phyloP scores from a whole-genome alignment of 2,888 invertebrate species.

The Cheilosia pagana region DNA sequence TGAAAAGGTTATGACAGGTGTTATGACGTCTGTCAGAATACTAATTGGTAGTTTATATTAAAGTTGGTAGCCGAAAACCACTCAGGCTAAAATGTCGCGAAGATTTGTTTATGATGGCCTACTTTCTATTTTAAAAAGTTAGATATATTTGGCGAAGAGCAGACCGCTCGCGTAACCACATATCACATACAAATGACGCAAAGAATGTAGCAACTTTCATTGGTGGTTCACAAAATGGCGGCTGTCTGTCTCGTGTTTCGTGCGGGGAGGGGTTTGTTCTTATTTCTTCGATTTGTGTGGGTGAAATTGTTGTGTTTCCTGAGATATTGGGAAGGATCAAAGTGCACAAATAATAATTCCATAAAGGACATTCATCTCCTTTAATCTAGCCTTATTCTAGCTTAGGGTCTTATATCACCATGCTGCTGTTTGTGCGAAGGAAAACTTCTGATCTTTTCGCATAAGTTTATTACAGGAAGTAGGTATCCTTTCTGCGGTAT shows the following conservation, averaged over 20 bases:
- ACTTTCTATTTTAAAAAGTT: constrained; percentile 50
- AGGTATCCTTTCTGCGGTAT: too few species aligned
- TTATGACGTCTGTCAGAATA: constrained; percentile 45
- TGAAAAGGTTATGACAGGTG: constrained; percentile 29
- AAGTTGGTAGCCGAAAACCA: constrained; percentile 34
- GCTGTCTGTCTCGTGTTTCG: neutral
- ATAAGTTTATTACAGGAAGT: too few species aligned
- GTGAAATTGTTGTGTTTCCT: too few species aligned
- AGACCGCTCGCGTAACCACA: neutral
- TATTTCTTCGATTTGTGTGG: too few species aligned
- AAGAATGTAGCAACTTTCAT: neutral
- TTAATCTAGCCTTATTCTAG: too few species aligned
- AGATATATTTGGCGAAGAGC: constrained; percentile 8
- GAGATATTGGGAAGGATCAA: too few species aligned
- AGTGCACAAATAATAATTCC: too few species aligned
- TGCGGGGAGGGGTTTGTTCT: too few species aligned
- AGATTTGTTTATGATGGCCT: constrained; percentile 43
- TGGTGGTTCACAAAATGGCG: neutral
- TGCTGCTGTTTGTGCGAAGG: too few species aligned
- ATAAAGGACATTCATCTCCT: too few species aligned
- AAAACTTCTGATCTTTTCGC: too few species aligned
- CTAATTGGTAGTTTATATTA: constrained; percentile 41
- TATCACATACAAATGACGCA: neutral
- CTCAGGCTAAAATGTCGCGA: constrained; percentile 40
- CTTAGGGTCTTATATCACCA: too few species aligned